Evolutionary conservation across 2,888 invertebrate species (phyloP), one percentile per base, ranked within the genome.

Genomic region (Cistogaster globosa): DNA sequence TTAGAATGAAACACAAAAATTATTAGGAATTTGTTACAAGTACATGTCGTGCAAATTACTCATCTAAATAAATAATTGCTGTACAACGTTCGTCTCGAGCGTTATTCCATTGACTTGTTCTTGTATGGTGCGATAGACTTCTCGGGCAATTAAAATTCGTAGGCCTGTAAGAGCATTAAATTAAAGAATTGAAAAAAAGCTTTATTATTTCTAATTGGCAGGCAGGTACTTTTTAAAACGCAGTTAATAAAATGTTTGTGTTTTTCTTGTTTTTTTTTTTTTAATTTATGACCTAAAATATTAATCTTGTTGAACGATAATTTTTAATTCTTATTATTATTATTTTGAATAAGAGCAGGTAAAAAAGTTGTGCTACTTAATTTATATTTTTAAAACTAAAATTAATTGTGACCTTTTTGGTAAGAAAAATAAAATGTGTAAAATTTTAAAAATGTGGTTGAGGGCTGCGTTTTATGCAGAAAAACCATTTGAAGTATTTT

Each of bases 121-220:
- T 32, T 68, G 60, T 71, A 57, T 65, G 26, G 68, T 68, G 58
- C 80, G 80, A 80, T 83, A 76, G 16, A 71, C 58, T 77, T 83
- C 65, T 51, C 58, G 60, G 38, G 90, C 88, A 90, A 90, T 91
- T 91, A 91, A 91, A 91, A 91, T 86, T 91, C 91, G 90, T 90
- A 91, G 89, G 91, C 91, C 91, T 91, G 69, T 72, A 83, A 68
- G 67, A 63, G 51, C 22, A 20, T 36, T 58, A 53, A 36, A 60
- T 62, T 48, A 11, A 79, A 83, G 6, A 53, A 9, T 68, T n/a
- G 58, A 63, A 83, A 65, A 74, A 58, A 67, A 68, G 77, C 62
- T 32, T 65, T 57, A 36, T 38, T 36, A 36, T 60, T 51, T 57
- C 67, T 60, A 45, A 65, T 16, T 45, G 7, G n/a, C n/a, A n/a